phyloP scores from a whole-genome alignment of 1,140 invertebrate species.

The Helicoverpa armigera region DNA sequence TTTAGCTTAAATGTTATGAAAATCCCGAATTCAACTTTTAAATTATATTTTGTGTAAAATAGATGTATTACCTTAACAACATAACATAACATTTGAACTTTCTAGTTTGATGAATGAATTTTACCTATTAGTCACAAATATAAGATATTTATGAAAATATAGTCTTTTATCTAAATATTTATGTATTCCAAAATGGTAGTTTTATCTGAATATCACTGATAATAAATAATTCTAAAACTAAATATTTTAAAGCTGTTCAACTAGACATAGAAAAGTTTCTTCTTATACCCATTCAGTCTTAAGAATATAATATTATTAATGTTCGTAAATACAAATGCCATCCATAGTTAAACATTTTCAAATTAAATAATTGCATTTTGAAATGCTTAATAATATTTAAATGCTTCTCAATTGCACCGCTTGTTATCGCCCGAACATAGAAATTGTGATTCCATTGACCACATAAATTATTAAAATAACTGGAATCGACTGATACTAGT shows the following conservation, averaged over 20 bases:
- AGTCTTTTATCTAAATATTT: conserved; percentile 32
- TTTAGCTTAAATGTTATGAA: conserved; percentile 5
- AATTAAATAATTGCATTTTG: background rate
- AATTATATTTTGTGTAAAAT: conserved; percentile 16
- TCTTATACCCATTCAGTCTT: conserved; percentile 22
- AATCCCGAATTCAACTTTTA: conserved; percentile 8
- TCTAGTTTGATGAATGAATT: conserved; percentile 28
- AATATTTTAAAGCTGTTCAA: conserved; percentile 40
- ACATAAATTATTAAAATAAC: too few relatives aligned
- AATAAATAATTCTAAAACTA: conserved; percentile 35
- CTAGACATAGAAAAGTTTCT: conserved; percentile 27
- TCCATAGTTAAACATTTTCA: conserved; percentile 11
- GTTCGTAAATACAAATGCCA: conserved; percentile 11
- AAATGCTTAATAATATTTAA: too few relatives aligned
- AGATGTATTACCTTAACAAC: conserved; percentile 29
- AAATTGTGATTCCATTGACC: too few relatives aligned
- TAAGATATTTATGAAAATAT: conserved; percentile 34
- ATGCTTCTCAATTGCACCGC: too few relatives aligned
- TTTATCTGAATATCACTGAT: conserved; percentile 37
- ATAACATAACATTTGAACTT: conserved; percentile 23
- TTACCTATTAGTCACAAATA: conserved; percentile 19
- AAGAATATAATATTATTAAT: conserved; percentile 24
- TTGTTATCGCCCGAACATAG: too few relatives aligned
- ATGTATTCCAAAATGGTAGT: conserved; percentile 29
- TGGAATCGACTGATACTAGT: too few relatives aligned